Conservation (phyloP, 2,888 invertebrate genomes). For the Thecocarcelia acutangulata region DNA sequence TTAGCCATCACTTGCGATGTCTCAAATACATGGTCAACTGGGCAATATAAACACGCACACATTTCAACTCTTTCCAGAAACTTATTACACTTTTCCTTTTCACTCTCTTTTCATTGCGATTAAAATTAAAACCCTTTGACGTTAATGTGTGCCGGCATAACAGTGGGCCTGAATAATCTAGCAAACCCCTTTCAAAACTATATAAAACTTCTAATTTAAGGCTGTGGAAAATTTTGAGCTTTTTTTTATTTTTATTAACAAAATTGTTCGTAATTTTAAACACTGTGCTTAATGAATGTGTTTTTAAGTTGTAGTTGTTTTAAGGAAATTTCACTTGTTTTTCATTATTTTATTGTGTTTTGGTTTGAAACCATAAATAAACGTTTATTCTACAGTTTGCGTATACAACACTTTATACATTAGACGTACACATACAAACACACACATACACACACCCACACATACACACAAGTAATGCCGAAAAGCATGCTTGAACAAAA, state of each 20-base stretch:
- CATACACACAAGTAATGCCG: background rate
- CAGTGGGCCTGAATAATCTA: background rate
- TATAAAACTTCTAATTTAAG: too few relatives aligned
- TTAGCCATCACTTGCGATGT: too few relatives aligned
- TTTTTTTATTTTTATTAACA: too few relatives aligned
- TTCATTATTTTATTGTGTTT: slow-evolving; percentile 34
- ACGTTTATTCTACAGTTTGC: slow-evolving; percentile 63
- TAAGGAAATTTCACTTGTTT: slow-evolving; percentile 23
- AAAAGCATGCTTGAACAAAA: slow-evolving; percentile 47
- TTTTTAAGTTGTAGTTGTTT: slow-evolving; percentile 12
- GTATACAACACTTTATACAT: slow-evolving; percentile 20
- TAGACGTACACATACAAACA: background rate
- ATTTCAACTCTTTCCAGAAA: background rate
- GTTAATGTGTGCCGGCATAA: background rate
- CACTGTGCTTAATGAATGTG: slow-evolving; percentile 11
- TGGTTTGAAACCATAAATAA: slow-evolving; percentile 61
- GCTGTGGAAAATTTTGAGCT: too few relatives aligned
- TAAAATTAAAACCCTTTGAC: background rate
- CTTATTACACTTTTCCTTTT: background rate
- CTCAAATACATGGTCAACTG: too few relatives aligned
- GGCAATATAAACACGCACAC: too few relatives aligned
- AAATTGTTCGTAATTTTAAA: background rate
- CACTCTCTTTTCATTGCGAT: background rate
- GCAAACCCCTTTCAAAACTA: too few relatives aligned
- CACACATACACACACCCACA: too few relatives aligned